Evolutionary conservation across 2,888 invertebrate species (phyloP).

Genomic region (Automeris io): DNA sequence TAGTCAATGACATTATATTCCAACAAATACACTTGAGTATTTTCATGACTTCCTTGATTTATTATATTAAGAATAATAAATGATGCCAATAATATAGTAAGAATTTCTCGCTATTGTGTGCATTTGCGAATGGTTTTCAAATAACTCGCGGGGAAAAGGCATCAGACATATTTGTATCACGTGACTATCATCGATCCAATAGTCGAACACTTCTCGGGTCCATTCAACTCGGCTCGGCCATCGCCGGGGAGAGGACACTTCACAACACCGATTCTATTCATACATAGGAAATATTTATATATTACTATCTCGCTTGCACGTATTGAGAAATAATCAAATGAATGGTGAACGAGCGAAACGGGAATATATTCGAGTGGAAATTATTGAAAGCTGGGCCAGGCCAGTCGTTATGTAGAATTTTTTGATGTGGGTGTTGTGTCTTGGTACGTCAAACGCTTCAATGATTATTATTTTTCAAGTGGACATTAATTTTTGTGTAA

Average conservation of each 20-base stretch:
- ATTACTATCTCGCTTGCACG: constrained; percentile 56
- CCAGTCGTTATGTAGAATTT: constrained; percentile 72
- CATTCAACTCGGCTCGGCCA: constrained; percentile 72
- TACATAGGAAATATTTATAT: constrained; percentile 71
- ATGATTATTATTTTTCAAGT: constrained; percentile 73
- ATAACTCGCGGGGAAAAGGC: constrained; percentile 42
- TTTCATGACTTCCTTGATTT: too few species aligned
- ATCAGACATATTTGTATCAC: constrained; percentile 62
- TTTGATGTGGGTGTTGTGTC: constrained; percentile 76
- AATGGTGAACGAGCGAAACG: constrained; percentile 71
- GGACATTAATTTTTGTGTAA: constrained; percentile 60
- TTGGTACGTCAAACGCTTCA: constrained; percentile 72
- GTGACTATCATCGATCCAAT: constrained; percentile 76
- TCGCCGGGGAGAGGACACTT: constrained; percentile 63
- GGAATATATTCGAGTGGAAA: constrained; percentile 72
- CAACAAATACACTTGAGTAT: too few species aligned
- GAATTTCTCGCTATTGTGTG: too few species aligned
- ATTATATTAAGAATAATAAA: too few species aligned
- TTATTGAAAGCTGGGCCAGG: constrained; percentile 69
- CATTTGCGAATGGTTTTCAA: constrained; percentile 23
- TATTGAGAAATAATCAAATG: constrained; percentile 72
- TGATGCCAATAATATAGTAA: too few species aligned
- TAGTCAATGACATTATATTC: not conserved
- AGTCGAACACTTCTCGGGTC: constrained; percentile 75
- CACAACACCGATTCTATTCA: constrained; percentile 73